Evolutionary conservation across 2,113 vertebrate genomes (phyloP).

Genomic region (Myxocyprinus asiaticus): DNA sequence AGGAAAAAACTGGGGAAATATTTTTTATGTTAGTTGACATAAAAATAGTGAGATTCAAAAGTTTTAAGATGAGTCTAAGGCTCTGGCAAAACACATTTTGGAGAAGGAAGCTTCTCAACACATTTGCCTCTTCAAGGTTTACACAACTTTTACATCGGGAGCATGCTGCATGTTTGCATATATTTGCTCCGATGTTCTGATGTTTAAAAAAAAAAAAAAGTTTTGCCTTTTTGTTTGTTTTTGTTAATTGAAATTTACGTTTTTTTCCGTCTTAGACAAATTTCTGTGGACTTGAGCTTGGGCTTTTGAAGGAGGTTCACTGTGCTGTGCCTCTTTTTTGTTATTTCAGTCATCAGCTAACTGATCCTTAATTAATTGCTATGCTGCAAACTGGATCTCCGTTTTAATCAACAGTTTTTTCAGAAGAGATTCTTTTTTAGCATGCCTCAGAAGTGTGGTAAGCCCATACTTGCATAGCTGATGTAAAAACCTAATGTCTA

Average conservation of each 20-base stretch:
- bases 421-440: constrained; percentile 40
- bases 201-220: background rate
- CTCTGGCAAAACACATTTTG: constrained; percentile 15
- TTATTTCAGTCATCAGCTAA: constrained; percentile 1
- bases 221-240: constrained; percentile 33
- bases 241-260: background rate
- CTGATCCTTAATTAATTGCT: background rate
- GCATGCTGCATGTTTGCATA: constrained; percentile 44
- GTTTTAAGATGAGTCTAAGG: constrained; percentile 28
- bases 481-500: constrained; percentile 46
- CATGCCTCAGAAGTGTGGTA: constrained; percentile 46
- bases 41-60: constrained; percentile 13
- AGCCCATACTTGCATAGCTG: constrained; percentile 35
- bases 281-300: constrained; percentile 31
- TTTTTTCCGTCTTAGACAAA: background rate
- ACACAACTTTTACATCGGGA: constrained; percentile 24
- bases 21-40: constrained; percentile 21
- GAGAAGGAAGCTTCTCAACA: constrained; percentile 6
- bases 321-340: background rate
- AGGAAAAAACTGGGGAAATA: background rate
- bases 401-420: background rate
- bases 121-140: constrained; percentile 27
- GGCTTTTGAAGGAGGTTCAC: constrained; percentile 28
- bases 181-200: constrained; percentile 27
- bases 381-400: constrained; percentile 4